Evolutionary conservation across 2,797 vertebrate species (phyloP).

Genomic region (Poeciliopsis paucimaculata): DNA sequence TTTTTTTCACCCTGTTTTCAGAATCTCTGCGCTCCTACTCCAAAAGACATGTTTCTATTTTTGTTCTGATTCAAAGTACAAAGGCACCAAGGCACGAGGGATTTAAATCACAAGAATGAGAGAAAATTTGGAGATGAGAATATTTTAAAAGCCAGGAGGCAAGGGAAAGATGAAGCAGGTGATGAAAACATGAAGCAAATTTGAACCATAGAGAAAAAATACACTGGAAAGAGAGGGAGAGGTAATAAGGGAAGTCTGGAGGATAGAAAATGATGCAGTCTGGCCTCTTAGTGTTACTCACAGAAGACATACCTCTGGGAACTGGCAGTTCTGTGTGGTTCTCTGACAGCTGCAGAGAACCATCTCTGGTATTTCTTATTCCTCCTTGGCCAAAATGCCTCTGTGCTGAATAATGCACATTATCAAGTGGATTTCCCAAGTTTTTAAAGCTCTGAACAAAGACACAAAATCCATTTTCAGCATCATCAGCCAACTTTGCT

Average conservation of each 20-base stretch:
- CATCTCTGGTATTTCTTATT: conserved; percentile 26
- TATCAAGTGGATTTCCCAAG: conserved; percentile 33
- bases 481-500: conserved; percentile 1
- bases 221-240: conserved; percentile 12
- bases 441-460: conserved; percentile 2
- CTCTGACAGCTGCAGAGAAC: conserved; percentile 34
- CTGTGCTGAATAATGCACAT: conserved; percentile 42
- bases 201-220: conserved; percentile 5
- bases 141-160: conserved; percentile 13
- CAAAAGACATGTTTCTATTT: conserved; percentile 33
- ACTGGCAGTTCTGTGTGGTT: conserved; percentile 49
- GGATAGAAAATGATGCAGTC: conserved; percentile 29
- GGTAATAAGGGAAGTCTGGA: not conserved
- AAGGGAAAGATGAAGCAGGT: not conserved
- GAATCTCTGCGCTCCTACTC: conserved; percentile 52
- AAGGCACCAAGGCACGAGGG: not conserved
- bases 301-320: conserved; percentile 51
- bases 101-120: conserved; percentile 7
- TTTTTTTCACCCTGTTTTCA: conserved; percentile 48
- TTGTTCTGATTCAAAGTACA: conserved; percentile 27
- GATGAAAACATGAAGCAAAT: not conserved
- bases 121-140: not conserved
- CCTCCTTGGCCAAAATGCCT: conserved; percentile 32
- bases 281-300: conserved; percentile 49
- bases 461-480: not conserved